Base-by-base conservation (phyloP, 2,888 invertebrate species). In the Scaptomyza cyrtandrae region DNA sequence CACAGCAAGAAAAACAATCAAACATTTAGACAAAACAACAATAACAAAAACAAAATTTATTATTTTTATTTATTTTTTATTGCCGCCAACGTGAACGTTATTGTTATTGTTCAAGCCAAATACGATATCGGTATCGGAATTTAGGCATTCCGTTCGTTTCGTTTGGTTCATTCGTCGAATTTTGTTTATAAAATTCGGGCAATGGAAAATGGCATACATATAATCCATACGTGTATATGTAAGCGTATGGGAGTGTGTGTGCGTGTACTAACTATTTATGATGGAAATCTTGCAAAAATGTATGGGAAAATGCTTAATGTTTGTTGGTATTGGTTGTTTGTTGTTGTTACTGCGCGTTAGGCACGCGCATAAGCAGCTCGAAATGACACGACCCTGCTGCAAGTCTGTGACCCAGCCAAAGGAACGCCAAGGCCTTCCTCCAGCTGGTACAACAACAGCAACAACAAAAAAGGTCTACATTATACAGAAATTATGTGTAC, bases 141-240 rank as follows among this genome's bases (percentile, higher is more conserved):
- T 65, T 52, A 29, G 35, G 14, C 46, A 37, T 29, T 29, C 57
- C 19, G 24, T 49, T 14, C 13, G 31, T 37, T 50, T 29, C 29
- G 29, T 29, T 29, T 29, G 29, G 24, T 27, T 44, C 44, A 16
- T 60, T 60, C 16, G 44, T 24, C 19, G 6, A 14, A 19, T 43
- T 48, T 66, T 74, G 75, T 75, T 74, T 69, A 73, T 37, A 56
- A 64, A 63, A 60, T 53, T 48, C 55, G 55, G n/a, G n/a, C 61
- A 56, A 50, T 67, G 43, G 35, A 27, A 61, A 57, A 48, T 35
- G 31, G 49, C 37, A 68, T 27, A 60, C 49, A 50, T 33, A 19
- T 7, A 11, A 39, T 27, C 13, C 41, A 16, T 19, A 24, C 27
- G 13, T 29, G 11, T 29, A 10, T 37, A 19, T 41, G 31, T 27